Conservation (phyloP, 2,888 invertebrate species). For the Campoplex capitator region DNA sequence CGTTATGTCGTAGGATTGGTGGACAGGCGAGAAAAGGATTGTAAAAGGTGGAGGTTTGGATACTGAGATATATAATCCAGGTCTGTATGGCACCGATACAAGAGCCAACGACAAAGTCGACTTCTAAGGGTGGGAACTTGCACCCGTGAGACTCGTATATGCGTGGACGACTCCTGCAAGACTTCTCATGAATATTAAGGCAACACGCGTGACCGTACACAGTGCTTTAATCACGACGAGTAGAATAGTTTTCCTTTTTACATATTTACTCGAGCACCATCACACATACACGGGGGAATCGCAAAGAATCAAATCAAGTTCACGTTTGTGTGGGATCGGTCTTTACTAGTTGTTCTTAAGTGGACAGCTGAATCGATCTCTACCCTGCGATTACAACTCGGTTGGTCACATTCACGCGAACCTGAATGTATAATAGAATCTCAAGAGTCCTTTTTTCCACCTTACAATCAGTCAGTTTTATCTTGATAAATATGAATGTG, state of each 20-base stretch:
- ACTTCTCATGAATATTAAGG: constrained; percentile 56
- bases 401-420: constrained; percentile 51
- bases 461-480: constrained; percentile 38
- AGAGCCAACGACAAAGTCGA: constrained; percentile 40
- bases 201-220: constrained; percentile 48
- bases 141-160: constrained; percentile 37
- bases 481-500: constrained; percentile 31
- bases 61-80: constrained; percentile 26
- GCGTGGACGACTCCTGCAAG: constrained; percentile 47
- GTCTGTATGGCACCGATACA: constrained; percentile 21
- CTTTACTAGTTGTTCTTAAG: constrained; percentile 30
- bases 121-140: constrained; percentile 48
- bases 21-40: constrained; percentile 8
- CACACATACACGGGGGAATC: background rate
- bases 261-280: constrained; percentile 22
- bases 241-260: constrained; percentile 50
- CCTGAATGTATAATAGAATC: constrained; percentile 41
- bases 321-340: constrained; percentile 35
- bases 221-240: constrained; percentile 63
- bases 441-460: constrained; percentile 42
- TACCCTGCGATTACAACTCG: constrained; percentile 27
- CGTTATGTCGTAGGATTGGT: constrained; percentile 16
- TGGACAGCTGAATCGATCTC: constrained; percentile 46
- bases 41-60: background rate
- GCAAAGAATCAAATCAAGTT: constrained; percentile 36